A percentile compares a stretch with the other conserved stretches of the same genome.
Evolutionary conservation across 2,888 invertebrate species (phyloP).

Genomic region (Physocephala rufipes): DNA sequence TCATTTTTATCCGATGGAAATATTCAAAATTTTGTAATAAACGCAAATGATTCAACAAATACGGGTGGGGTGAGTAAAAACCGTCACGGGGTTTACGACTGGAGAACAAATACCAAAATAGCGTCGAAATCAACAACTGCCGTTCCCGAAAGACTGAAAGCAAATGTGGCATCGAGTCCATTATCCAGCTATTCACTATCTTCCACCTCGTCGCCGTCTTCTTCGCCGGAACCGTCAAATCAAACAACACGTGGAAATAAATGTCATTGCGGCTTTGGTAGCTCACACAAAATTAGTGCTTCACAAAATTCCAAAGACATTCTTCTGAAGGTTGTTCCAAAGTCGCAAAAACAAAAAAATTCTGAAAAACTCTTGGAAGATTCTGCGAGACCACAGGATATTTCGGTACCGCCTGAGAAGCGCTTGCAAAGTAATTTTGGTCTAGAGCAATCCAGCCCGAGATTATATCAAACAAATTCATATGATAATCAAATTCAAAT

Average conservation of each 20-base stretch:
- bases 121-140: constrained; percentile 53
- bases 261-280: constrained; percentile 44
- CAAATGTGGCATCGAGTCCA: constrained; percentile 55
- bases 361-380: neutral
- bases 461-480: constrained; percentile 61
- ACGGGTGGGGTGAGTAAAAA: constrained; percentile 57
- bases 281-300: constrained; percentile 46
- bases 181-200: constrained; percentile 60
- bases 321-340: neutral
- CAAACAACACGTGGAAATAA: constrained; percentile 62
- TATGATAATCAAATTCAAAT: constrained; percentile 66
- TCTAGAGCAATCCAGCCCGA: constrained; percentile 34
- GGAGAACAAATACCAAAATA: constrained; percentile 42
- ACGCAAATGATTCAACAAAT: constrained; percentile 44
- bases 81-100: constrained; percentile 46
- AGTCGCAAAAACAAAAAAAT: neutral
- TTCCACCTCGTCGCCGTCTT: constrained; percentile 61
- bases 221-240: constrained; percentile 61
- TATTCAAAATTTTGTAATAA: constrained; percentile 50
- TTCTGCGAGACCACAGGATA: neutral
- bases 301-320: constrained; percentile 30
- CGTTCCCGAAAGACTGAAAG: constrained; percentile 54
- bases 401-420: constrained; percentile 2
- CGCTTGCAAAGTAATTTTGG: neutral
- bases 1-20: constrained; percentile 57